phyloP scores from a whole-genome alignment of 2,797 vertebrate genomes.

The Phataginus tricuspis region DNA sequence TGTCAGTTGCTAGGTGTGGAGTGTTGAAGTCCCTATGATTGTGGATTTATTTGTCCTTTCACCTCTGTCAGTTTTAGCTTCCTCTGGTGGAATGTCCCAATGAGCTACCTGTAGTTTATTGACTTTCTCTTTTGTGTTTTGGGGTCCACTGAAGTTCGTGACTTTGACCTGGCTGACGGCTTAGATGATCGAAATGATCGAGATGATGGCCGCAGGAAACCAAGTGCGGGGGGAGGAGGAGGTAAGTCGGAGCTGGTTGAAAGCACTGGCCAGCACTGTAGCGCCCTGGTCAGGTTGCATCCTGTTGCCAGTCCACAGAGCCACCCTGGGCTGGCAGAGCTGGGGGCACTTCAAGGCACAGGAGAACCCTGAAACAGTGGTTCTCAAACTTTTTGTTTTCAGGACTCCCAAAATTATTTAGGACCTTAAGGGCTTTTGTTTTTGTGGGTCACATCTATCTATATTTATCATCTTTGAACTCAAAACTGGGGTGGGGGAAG shows the following conservation, averaged over 20 bases:
- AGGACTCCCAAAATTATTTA: neutral
- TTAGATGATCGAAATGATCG: constrained; percentile 82
- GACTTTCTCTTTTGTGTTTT: constrained; percentile 60
- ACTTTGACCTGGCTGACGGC: constrained; percentile 90
- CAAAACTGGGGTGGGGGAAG: neutral
- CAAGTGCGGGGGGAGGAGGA: constrained; percentile 61
- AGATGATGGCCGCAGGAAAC: constrained; percentile 83
- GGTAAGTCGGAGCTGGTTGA: constrained; percentile 65
- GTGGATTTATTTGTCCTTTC: neutral
- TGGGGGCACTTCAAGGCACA: neutral
- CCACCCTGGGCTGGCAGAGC: neutral
- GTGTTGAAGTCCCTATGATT: neutral
- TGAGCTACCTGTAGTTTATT: neutral
- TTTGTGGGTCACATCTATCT: neutral
- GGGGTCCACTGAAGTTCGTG: constrained; percentile 73
- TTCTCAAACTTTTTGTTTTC: neutral
- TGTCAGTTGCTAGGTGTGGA: neutral
- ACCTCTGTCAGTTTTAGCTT: neutral
- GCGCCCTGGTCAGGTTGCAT: too few relatives aligned
- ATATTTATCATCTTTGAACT: neutral
- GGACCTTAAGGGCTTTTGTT: neutral
- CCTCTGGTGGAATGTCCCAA: neutral
- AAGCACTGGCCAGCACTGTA: fast-evolving
- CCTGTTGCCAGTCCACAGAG: neutral
- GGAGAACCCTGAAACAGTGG: neutral